These are phyloP conservation scores for Cheilosia soror DNA, from an alignment of 2,888 invertebrate genomes.

Conservation along the genomic window DNA sequence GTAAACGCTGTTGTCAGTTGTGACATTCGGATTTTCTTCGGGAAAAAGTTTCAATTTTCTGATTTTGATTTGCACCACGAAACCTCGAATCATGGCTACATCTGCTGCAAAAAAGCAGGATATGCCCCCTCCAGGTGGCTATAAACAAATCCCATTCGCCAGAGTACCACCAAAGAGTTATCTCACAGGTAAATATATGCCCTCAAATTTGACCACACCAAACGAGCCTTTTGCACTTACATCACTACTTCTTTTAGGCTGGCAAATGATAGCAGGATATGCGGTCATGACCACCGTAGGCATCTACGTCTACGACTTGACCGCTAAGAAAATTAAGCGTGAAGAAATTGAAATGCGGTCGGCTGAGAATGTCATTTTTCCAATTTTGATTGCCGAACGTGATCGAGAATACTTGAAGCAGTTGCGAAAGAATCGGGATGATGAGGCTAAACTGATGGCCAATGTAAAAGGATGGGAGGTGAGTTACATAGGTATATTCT, in stretches of 20 bases:
- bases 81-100: slow-evolving; percentile 69
- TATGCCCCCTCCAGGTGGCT: slow-evolving; percentile 97
- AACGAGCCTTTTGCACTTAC: slow-evolving; percentile 41
- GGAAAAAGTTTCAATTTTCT: slow-evolving; percentile 8
- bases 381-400: slow-evolving; percentile 92
- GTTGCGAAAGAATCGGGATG: slow-evolving; percentile 90
- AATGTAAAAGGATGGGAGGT: slow-evolving; percentile 95
- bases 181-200: slow-evolving; percentile 86
- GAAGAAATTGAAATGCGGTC: slow-evolving; percentile 91
- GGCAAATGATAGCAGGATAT: slow-evolving; percentile 87
- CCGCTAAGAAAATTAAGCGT: slow-evolving; percentile 84
- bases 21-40: slow-evolving; percentile 48
- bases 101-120: slow-evolving; percentile 88
- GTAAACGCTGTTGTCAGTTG: slow-evolving; percentile 47
- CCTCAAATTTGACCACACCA: neutral
- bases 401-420: slow-evolving; percentile 94
- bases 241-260: slow-evolving; percentile 84
- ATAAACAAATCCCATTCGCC: slow-evolving; percentile 89
- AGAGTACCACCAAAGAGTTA: slow-evolving; percentile 89
- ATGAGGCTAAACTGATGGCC: slow-evolving; percentile 94
- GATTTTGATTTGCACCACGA: slow-evolving; percentile 3
- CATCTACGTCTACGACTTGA: slow-evolving; percentile 86
- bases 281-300: slow-evolving; percentile 86
- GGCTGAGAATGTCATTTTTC: slow-evolving; percentile 89
- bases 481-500: slow-evolving; percentile 40